Base-by-base conservation (phyloP, 2,113 vertebrate genomes). In the Gnathonemus longibarbis region DNA sequence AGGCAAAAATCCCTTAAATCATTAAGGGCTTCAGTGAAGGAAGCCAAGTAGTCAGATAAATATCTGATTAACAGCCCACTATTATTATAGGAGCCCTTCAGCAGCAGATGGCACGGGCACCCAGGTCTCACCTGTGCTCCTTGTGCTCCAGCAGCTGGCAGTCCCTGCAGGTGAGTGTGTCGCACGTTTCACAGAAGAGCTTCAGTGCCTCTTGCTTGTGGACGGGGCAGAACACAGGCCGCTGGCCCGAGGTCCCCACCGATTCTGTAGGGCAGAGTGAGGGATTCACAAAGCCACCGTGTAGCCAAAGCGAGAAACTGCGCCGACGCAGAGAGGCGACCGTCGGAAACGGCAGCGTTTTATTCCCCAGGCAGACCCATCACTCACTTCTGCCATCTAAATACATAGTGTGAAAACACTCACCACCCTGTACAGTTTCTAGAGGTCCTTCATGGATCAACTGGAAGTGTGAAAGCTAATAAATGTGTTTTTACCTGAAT, bases 201-300 rank as follows among this genome's bases (percentile, higher is more conserved):
- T 99, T 99, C 92, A 99, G 96, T 0, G 98, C 97, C 91, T 99
- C 98, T 96, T 99, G 98, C 94, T 98, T 99, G 96, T 99, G 98
- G 84, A 99, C 91, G 90, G 98, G 98, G 94, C 98, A 99, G 95
- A 99, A 99, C 92, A 99, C 98, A 42, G 96, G 98, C 92, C 98
- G 97, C 93, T 98, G 98, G 93, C 97, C 98, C 80, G 98, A 96
- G 31, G 96, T 91, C 94, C 97, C 96, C 87, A 98, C 97, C 21
- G 98, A 96, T 89, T 98, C 98, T 99, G 95, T 87, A 94, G 92
- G 92, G 91, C 21, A 92, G 1, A 89, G 24, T 2, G 62, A 49
- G 88, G n/a, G 83, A 84, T 27, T 87, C 5, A 35, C 46, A 87
- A 52, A 87, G n/a, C 24, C 4, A 15, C 5, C 45, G 24, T 48